These are phyloP conservation scores for Chrysomela aeneicollis DNA, from an alignment of 2,888 invertebrate species.

Conservation along the genomic window DNA sequence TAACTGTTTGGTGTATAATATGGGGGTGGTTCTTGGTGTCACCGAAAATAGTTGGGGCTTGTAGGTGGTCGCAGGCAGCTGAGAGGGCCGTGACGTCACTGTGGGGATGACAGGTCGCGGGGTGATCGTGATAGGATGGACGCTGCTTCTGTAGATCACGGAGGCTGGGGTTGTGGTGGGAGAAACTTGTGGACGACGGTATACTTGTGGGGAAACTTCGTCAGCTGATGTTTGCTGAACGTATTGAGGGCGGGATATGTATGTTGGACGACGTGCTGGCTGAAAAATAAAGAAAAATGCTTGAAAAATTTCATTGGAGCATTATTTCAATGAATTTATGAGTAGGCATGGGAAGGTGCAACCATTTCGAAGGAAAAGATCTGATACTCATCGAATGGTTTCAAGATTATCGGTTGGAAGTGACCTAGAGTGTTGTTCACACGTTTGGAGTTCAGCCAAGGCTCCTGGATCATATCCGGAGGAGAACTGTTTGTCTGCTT, in stretches of 20 bases:
- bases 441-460: too few species aligned
- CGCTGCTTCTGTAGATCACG: conserved; percentile 56
- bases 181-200: conserved; percentile 53
- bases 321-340: too few species aligned
- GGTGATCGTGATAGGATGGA: conserved; percentile 68
- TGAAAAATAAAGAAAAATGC: conserved; percentile 26
- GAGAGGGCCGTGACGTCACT: conserved; percentile 57
- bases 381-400: too few species aligned
- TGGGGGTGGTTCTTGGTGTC: conserved; percentile 64
- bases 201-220: conserved; percentile 42
- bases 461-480: too few species aligned
- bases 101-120: conserved; percentile 64
- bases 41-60: conserved; percentile 69
- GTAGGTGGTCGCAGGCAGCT: conserved; percentile 73
- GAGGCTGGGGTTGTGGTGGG: conserved; percentile 64
- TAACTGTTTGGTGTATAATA: conserved; percentile 56
- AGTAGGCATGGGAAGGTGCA: too few species aligned
- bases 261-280: conserved; percentile 57
- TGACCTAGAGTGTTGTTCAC: too few species aligned
- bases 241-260: conserved; percentile 56
- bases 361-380: too few species aligned
- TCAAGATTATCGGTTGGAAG: too few species aligned
- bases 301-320: too few species aligned
- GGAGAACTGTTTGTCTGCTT: too few species aligned
- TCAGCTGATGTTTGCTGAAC: conserved; percentile 48